Conservation (phyloP, 2,113 vertebrate genomes). For the Marmota monax region DNA sequence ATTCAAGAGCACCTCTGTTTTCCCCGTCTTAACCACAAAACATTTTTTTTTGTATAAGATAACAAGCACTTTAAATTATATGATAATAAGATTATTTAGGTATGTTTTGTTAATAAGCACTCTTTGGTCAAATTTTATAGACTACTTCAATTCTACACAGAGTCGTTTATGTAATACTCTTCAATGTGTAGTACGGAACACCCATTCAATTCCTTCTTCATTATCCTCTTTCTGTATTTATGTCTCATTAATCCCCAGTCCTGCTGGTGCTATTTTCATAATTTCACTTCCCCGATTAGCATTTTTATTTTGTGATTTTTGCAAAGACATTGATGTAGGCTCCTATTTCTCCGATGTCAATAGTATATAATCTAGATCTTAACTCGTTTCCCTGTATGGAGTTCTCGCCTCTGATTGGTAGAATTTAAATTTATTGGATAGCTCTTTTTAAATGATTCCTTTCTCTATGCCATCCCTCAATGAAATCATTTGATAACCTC, state of each 20-base stretch:
- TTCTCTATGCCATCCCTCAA: neutral
- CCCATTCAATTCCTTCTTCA: neutral
- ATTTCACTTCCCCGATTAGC: neutral
- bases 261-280: neutral
- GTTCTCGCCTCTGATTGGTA: neutral
- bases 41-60: neutral
- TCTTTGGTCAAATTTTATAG: neutral
- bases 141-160: neutral
- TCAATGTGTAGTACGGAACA: neutral
- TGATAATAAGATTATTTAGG: neutral
- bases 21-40: neutral
- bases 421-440: neutral
- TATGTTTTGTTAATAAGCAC: neutral
- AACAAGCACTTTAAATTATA: neutral
- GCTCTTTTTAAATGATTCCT: neutral
- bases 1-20: neutral
- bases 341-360: neutral
- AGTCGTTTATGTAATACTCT: neutral
- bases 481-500: neutral
- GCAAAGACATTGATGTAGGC: neutral
- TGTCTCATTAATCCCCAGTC: accelerated
- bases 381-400: neutral
- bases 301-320: neutral
- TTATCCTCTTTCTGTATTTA: neutral
- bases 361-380: neutral